Conservation (phyloP, 2,888 invertebrate species). For the Biston stratarius region DNA sequence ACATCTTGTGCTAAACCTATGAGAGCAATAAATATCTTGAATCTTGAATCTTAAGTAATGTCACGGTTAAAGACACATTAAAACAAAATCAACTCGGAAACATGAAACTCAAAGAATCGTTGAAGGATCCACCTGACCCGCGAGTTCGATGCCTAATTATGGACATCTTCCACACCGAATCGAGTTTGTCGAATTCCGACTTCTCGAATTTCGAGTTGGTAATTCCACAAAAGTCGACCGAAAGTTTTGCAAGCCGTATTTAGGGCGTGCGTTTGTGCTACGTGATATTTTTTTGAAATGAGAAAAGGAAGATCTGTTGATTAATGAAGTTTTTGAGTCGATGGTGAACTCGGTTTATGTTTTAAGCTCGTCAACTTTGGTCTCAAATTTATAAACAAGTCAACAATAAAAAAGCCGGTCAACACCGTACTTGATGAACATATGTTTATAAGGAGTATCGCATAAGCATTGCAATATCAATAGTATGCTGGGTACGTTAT, state of each 20-base stretch:
- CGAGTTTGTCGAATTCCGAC: conserved; percentile 36
- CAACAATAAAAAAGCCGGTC: no score
- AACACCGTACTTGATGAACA: no score
- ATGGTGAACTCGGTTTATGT: background rate
- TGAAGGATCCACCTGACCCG: conserved; percentile 9
- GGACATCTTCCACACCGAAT: conserved; percentile 39
- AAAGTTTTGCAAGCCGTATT: conserved; percentile 27
- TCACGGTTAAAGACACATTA: background rate
- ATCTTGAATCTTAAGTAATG: no score
- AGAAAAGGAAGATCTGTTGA: conserved; percentile 14
- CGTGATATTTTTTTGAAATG: conserved; percentile 27
- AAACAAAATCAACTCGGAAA: background rate
- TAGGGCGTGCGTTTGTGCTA: conserved; percentile 28
- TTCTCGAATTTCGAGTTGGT: conserved; percentile 33
- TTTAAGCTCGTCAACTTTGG: background rate
- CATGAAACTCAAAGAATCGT: conserved; percentile 5
- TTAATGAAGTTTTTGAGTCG: conserved; percentile 21
- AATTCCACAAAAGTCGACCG: conserved; percentile 26
- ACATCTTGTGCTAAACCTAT: no score
- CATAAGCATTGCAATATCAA: no score
- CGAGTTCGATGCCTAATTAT: conserved; percentile 43
- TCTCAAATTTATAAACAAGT: no score
- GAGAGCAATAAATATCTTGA: no score
- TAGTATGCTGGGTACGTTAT: no score
- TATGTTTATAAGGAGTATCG: no score